These are phyloP conservation scores for Varanus komodoensis DNA, from an alignment of 2,113 vertebrate genomes.

Conservation along the genomic window DNA sequence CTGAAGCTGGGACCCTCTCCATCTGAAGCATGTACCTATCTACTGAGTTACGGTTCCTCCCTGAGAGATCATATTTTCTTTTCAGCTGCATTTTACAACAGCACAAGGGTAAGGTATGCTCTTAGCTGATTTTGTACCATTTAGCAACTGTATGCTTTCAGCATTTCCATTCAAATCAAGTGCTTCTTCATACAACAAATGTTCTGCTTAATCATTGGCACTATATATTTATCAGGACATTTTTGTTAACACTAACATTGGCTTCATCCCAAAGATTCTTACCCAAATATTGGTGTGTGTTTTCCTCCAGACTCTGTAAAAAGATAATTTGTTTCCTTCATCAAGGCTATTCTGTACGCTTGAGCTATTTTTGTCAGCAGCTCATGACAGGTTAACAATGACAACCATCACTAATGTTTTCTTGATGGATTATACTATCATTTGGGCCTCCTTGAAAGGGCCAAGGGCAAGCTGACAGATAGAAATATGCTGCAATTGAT, in stretches of 20 bases:
- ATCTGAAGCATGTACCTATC: not conserved
- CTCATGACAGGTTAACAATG: slow-evolving; percentile 55
- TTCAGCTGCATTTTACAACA: not conserved
- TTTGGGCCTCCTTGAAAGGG: slow-evolving; percentile 51
- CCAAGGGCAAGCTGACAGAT: slow-evolving; percentile 66
- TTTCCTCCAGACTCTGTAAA: slow-evolving; percentile 7
- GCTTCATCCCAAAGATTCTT: slow-evolving; percentile 30
- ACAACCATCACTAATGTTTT: slow-evolving; percentile 57
- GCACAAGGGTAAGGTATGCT: not conserved
- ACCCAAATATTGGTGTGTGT: slow-evolving; percentile 31
- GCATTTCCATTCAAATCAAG: not conserved
- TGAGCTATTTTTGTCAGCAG: slow-evolving; percentile 55
- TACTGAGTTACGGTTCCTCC: not conserved
- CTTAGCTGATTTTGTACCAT: not conserved
- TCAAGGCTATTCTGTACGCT: slow-evolving; percentile 48
- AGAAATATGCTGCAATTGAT: slow-evolving; percentile 67
- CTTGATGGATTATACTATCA: slow-evolving; percentile 59
- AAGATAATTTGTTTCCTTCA: slow-evolving; percentile 35
- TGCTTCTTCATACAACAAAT: not conserved
- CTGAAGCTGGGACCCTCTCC: not conserved
- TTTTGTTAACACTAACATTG: not conserved
- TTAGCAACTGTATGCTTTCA: not conserved
- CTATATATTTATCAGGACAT: slow-evolving; percentile 25
- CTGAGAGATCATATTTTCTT: not conserved
- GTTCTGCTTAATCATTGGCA: slow-evolving; percentile 2